A percentile compares a stretch with the other conserved stretches of the same genome.
These are phyloP conservation scores for Aporophyla lueneburgensis DNA, from an alignment of 2,888 invertebrate species.

Conservation along the genomic window DNA sequence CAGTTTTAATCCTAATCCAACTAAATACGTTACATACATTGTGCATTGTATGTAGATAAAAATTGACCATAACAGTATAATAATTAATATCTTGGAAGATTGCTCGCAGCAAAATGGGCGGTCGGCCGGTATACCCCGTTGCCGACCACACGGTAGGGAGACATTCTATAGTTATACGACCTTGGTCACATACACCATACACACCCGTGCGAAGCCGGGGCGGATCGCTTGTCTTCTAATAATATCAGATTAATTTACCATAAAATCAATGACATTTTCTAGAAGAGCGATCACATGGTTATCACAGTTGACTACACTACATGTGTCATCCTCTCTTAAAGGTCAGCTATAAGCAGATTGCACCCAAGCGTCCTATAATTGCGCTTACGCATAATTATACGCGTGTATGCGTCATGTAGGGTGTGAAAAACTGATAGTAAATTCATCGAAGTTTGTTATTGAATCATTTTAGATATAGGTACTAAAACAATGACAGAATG, in stretches of 20 bases:
- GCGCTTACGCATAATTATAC: conserved; percentile 42
- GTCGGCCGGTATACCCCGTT: no score
- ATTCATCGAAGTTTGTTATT: conserved; percentile 22
- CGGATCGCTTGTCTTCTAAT: background rate
- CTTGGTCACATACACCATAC: no score
- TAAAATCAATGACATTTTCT: conserved; percentile 45
- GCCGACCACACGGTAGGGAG: no score
- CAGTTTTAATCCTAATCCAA: no score
- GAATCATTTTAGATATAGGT: conserved; percentile 12
- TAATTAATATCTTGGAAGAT: no score
- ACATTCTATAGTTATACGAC: no score
- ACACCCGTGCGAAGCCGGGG: no score
- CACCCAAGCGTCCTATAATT: conserved; percentile 52
- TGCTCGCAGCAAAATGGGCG: no score
- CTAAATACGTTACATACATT: no score
- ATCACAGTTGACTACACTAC: conserved; percentile 40
- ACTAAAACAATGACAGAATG: background rate
- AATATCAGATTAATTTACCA: conserved; percentile 32
- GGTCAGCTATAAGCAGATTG: conserved; percentile 58
- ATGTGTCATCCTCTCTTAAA: conserved; percentile 44
- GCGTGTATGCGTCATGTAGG: conserved; percentile 32
- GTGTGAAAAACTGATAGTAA: conserved; percentile 23
- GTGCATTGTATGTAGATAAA: no score
- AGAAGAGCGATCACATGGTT: conserved; percentile 33
- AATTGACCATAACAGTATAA: no score